Percentiles rank a stretch among this genome's conserved stretches.
These are phyloP conservation scores for Nesogale talazaci DNA, from an alignment of 2,113 vertebrate genomes.

Conservation along the genomic window DNA sequence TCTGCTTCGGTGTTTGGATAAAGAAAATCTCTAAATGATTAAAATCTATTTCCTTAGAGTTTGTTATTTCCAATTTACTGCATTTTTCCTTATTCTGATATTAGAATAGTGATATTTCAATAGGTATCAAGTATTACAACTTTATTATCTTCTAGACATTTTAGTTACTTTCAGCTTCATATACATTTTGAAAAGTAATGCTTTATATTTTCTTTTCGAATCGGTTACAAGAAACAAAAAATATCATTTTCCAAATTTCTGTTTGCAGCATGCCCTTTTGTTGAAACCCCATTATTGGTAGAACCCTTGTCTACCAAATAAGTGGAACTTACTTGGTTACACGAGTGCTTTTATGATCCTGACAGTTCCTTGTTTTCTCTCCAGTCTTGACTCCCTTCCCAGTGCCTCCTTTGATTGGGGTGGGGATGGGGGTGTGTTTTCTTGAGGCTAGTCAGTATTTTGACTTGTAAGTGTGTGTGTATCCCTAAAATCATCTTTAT, in stretches of 20 bases:
- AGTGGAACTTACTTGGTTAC: not conserved
- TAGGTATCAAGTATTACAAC: slow-evolving; percentile 18
- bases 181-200: slow-evolving; percentile 43
- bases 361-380: not conserved
- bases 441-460: slow-evolving; percentile 50
- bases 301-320: not conserved
- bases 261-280: slow-evolving; percentile 2
- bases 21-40: not conserved
- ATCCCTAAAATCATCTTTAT: slow-evolving; percentile 10
- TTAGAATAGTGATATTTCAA: slow-evolving; percentile 27
- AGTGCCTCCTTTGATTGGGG: too few species aligned
- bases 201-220: slow-evolving; percentile 38
- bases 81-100: slow-evolving; percentile 31
- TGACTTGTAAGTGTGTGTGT: slow-evolving; percentile 7
- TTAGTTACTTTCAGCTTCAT: slow-evolving; percentile 35
- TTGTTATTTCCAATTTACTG: slow-evolving; percentile 11
- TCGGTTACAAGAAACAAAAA: slow-evolving; percentile 5
- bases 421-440: not conserved
- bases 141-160: slow-evolving; percentile 39
- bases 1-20: not conserved
- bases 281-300: not conserved
- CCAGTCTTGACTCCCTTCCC: too few species aligned
- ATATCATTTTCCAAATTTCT: not conserved
- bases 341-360: not conserved
- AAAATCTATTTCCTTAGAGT: slow-evolving; percentile 5